Conservation (phyloP, 2,888 invertebrate genomes). For the Agriopis leucophaearia region DNA sequence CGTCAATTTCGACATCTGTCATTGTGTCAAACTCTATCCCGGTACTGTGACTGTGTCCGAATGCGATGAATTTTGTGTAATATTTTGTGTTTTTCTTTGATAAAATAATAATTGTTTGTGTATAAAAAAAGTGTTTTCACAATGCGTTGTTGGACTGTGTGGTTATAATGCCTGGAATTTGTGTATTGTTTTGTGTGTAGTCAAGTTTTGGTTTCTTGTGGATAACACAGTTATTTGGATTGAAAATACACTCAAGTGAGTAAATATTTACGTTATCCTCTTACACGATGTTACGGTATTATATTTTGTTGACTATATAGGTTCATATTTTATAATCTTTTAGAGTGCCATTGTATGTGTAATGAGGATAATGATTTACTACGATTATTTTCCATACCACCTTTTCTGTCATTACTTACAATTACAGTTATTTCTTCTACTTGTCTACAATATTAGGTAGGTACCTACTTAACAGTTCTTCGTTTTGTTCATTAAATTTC, state of each 20-base stretch:
- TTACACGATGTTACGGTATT: conserved; percentile 30
- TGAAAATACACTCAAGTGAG: conserved; percentile 79
- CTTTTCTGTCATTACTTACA: neutral
- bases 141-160: conserved; percentile 63
- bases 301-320: conserved; percentile 18
- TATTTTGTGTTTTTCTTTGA: conserved; percentile 56
- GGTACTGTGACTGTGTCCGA: conserved; percentile 62
- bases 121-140: conserved; percentile 60
- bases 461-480: too few relatives aligned
- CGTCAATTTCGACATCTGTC: conserved; percentile 70
- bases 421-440: too few relatives aligned
- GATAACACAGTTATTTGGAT: conserved; percentile 74
- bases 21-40: conserved; percentile 55
- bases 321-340: neutral
- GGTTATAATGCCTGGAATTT: conserved; percentile 75
- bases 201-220: conserved; percentile 57
- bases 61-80: conserved; percentile 61
- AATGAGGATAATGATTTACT: neutral
- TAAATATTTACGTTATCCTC: conserved; percentile 73
- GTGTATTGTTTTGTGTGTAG: conserved; percentile 69
- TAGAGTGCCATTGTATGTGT: neutral
- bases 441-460: too few relatives aligned
- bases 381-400: too few relatives aligned
- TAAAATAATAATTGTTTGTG: conserved; percentile 54
- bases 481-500: too few relatives aligned